phyloP scores from a whole-genome alignment of 1,140 invertebrate genomes.

The Vanessa tameamea region DNA sequence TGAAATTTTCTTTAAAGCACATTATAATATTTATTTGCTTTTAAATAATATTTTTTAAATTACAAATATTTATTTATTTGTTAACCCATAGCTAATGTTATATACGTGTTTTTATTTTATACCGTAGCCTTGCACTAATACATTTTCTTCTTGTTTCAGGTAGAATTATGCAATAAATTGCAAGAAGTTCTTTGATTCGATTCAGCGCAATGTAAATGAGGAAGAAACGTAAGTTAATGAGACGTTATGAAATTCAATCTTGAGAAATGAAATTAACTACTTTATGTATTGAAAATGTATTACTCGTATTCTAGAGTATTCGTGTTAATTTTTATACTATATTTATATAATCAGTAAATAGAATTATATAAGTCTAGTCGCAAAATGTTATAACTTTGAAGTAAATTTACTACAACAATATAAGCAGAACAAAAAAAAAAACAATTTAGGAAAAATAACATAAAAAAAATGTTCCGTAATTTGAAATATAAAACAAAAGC shows the following conservation, averaged over 20 bases:
- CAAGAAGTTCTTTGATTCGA: conserved; percentile 70
- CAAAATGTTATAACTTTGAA: conserved; percentile 9
- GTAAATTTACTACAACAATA: neutral
- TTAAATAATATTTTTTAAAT: too few relatives aligned
- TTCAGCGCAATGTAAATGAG: conserved; percentile 52
- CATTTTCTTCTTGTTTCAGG: conserved; percentile 79
- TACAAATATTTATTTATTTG: too few relatives aligned
- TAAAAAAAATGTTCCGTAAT: neutral
- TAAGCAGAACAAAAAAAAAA: neutral
- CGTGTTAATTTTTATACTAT: too few relatives aligned
- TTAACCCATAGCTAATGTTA: too few relatives aligned
- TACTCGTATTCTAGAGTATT: neutral
- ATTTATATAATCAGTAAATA: too few relatives aligned
- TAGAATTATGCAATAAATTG: conserved; percentile 80
- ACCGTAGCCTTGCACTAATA: conserved; percentile 58
- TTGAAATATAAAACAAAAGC: conserved; percentile 25
- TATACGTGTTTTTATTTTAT: too few relatives aligned
- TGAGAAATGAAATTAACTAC: conserved; percentile 39
- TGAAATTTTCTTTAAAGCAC: too few relatives aligned
- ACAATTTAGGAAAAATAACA: neutral
- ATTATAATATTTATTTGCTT: too few relatives aligned
- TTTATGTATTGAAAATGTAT: neutral
- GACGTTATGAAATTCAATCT: conserved; percentile 53
- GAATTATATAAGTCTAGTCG: conserved; percentile 9
- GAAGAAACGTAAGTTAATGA: conserved; percentile 71